Conservation (phyloP, 1,140 invertebrate genomes). For the Venustaconcha ellipsiformis region DNA sequence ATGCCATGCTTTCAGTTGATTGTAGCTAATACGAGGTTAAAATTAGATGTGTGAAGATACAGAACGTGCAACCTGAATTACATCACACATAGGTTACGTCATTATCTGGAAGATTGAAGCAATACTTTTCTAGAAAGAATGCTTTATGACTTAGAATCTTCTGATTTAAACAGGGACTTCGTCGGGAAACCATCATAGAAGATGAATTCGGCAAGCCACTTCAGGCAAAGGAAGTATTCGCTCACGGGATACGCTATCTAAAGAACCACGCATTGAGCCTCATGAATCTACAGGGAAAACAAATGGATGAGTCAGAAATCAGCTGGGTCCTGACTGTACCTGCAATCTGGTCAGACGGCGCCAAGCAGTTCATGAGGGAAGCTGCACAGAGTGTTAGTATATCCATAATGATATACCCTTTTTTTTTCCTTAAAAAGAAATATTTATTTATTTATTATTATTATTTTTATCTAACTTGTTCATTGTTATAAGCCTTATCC, state of each 20-base stretch:
- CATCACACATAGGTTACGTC: too few species aligned
- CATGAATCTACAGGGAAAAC: slow-evolving; percentile 12
- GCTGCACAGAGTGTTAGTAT: slow-evolving; percentile 31
- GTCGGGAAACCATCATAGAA: slow-evolving; percentile 20
- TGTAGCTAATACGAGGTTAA: too few species aligned
- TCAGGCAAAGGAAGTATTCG: slow-evolving; percentile 30
- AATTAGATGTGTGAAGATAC: too few species aligned
- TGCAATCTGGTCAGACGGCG: slow-evolving; percentile 36
- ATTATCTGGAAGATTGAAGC: too few species aligned
- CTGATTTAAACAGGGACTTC: not conserved
- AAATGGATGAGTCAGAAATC: slow-evolving; percentile 27
- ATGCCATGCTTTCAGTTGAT: too few species aligned
- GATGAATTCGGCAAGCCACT: slow-evolving; percentile 24
- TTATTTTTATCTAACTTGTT: not conserved
- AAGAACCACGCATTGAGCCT: slow-evolving; percentile 32
- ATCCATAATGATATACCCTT: not conserved
- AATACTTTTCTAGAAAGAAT: too few species aligned
- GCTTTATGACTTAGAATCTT: too few species aligned
- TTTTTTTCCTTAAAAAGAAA: not conserved
- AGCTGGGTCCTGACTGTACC: slow-evolving; percentile 40
- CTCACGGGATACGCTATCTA: slow-evolving; percentile 27
- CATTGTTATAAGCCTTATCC: not conserved
- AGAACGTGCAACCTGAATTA: too few species aligned
- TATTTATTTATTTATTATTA: not conserved
- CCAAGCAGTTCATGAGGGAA: slow-evolving; percentile 44